A percentile compares a stretch with the other conserved stretches of the same genome.
Conservation (phyloP, 2,797 vertebrate genomes). For the Sebastes hubbsi region DNA sequence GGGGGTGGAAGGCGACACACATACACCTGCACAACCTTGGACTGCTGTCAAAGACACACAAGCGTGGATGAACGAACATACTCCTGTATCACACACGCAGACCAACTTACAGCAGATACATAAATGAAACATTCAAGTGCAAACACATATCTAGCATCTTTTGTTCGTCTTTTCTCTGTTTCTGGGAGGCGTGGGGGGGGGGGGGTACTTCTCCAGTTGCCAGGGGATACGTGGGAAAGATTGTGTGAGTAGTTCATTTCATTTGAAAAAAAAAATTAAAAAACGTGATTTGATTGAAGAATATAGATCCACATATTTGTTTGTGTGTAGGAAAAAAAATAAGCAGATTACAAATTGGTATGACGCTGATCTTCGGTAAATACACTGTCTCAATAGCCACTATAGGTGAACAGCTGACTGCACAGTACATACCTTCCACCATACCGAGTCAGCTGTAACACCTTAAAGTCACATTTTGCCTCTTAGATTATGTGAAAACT, state of each 20-base stretch:
- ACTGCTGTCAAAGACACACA: constrained; percentile 30
- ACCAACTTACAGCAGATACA: neutral
- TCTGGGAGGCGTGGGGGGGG: neutral
- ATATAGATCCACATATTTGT: neutral
- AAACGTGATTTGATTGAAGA: neutral
- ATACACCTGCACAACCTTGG: constrained; percentile 39
- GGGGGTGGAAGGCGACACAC: constrained; percentile 60
- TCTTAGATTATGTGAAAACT: neutral
- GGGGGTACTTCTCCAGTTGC: neutral
- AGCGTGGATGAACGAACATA: neutral
- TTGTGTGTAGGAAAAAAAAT: neutral
- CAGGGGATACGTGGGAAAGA: neutral
- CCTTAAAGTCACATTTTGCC: neutral
- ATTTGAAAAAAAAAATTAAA: neutral
- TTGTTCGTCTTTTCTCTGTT: neutral
- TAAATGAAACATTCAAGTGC: constrained; percentile 6
- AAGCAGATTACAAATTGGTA: neutral
- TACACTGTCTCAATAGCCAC: neutral
- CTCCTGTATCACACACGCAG: neutral
- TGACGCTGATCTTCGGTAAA: neutral
- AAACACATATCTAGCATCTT: neutral
- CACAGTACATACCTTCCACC: neutral
- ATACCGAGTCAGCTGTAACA: neutral
- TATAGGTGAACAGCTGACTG: neutral
- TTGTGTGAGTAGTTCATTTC: neutral